Percentiles rank a stretch among this genome's conserved stretches.
phyloP scores from a whole-genome alignment of 2,797 vertebrate species.

The Tolypeutes matacus region DNA sequence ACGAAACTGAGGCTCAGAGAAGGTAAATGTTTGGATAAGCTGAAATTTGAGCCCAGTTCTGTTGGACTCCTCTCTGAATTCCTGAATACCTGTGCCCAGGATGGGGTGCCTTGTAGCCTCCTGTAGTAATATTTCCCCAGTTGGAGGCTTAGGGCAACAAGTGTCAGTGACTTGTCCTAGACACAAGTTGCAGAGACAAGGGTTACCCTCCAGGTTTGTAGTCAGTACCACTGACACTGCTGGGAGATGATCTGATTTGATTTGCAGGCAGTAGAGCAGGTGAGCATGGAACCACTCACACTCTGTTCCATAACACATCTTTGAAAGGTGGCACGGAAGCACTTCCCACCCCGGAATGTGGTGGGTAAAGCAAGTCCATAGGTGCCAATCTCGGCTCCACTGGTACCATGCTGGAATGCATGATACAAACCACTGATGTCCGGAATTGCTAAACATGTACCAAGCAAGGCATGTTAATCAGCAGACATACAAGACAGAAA shows the following conservation, averaged over 20 bases:
- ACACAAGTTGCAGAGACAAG: not conserved
- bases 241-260: not conserved
- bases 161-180: not conserved
- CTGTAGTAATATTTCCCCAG: not conserved
- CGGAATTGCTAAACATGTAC: not conserved
- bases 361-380: not conserved
- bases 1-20: not conserved
- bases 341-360: fast-evolving
- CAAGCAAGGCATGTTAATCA: not conserved
- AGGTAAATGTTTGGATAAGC: not conserved
- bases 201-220: fast-evolving
- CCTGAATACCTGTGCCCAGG: no score
- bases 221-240: fast-evolving
- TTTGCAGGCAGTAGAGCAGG: not conserved
- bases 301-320: not conserved
- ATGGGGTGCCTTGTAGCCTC: not conserved
- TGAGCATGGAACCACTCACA: not conserved
- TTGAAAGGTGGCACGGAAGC: not conserved
- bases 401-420: not conserved
- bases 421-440: not conserved
- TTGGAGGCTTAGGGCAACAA: not conserved
- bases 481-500: not conserved
- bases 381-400: no score
- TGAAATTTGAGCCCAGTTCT: not conserved
- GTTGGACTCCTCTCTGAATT: not conserved